phyloP scores from a whole-genome alignment of 2,797 vertebrate species.

The Cyclopterus lumpus region DNA sequence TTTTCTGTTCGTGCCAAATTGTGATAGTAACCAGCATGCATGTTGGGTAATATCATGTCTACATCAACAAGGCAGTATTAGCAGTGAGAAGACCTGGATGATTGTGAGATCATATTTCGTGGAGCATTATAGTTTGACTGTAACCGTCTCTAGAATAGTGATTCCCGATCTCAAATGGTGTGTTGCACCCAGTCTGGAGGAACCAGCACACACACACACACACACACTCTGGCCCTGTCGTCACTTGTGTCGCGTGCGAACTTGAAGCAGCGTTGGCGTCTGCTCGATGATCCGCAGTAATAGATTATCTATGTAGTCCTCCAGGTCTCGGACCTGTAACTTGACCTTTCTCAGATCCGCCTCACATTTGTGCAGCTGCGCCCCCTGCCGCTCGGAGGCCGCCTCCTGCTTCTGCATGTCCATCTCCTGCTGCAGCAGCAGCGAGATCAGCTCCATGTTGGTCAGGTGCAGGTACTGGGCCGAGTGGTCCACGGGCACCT shows the following conservation, averaged over 20 bases:
- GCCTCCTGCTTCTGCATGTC: conserved; percentile 87
- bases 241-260: conserved; percentile 86
- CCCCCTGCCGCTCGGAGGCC: conserved; percentile 75
- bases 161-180: conserved; percentile 13
- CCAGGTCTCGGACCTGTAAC: conserved; percentile 90
- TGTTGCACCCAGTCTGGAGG: background rate
- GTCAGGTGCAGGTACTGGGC: conserved; percentile 93
- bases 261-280: conserved; percentile 94
- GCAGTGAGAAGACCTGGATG: conserved; percentile 71
- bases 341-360: conserved; percentile 91
- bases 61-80: conserved; percentile 75
- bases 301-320: conserved; percentile 97
- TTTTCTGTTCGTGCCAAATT: conserved; percentile 43
- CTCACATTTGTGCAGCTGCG: conserved; percentile 87
- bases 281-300: conserved; percentile 97
- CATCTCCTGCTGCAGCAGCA: conserved; percentile 92
- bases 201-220: conserved; percentile 2
- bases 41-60: conserved; percentile 62
- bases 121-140: conserved; percentile 36
- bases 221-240: background rate
- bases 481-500: conserved; percentile 77
- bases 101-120: conserved; percentile 55
- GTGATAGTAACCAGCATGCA: conserved; percentile 72
- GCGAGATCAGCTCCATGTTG: conserved; percentile 94
- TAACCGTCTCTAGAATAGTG: conserved; percentile 35